Evolutionary conservation across 1,140 invertebrate genomes (phyloP).

Genomic region (Solen grandis): DNA sequence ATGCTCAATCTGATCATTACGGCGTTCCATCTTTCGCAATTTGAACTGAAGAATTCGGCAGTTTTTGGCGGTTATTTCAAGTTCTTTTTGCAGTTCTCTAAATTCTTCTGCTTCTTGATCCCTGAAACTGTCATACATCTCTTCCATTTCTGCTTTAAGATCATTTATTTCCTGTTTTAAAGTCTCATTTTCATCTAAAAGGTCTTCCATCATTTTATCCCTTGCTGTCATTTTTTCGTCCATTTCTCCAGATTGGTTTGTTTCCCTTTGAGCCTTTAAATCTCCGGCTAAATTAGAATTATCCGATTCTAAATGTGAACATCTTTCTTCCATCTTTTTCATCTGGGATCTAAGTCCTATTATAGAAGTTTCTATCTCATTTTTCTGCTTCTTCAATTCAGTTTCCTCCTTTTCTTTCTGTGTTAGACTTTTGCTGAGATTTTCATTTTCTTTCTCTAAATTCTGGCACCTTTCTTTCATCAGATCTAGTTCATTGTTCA

Average conservation of each 20-base stretch:
- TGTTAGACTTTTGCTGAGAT: slow-evolving; percentile 53
- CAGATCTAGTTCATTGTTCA: slow-evolving; percentile 80
- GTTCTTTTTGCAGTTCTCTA: slow-evolving; percentile 85
- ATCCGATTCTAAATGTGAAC: slow-evolving; percentile 65
- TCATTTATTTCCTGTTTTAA: slow-evolving; percentile 96
- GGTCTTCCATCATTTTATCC: slow-evolving; percentile 90
- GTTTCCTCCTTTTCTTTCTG: slow-evolving; percentile 59
- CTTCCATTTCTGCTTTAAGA: slow-evolving; percentile 97
- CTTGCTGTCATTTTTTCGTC: slow-evolving; percentile 56
- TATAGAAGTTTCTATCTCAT: slow-evolving; percentile 61
- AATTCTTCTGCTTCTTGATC: slow-evolving; percentile 98
- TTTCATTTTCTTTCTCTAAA: slow-evolving; percentile 66
- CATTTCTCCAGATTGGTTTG: slow-evolving; percentile 34
- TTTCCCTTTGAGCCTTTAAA: slow-evolving; percentile 62
- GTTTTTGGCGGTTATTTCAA: slow-evolving; percentile 90
- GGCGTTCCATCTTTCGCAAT: slow-evolving; percentile 96
- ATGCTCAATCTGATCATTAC: slow-evolving; percentile 92
- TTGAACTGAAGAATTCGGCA: slow-evolving; percentile 99
- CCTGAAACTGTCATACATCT: slow-evolving; percentile 98
- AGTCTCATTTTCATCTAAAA: slow-evolving; percentile 98
- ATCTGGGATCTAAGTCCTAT: slow-evolving; percentile 59
- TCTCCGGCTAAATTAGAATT: slow-evolving; percentile 68
- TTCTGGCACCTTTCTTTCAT: slow-evolving; percentile 67
- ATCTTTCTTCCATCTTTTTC: slow-evolving; percentile 66
- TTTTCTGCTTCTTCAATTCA: slow-evolving; percentile 56